Evolutionary conservation across 2,797 vertebrate species (phyloP).

Genomic region (Hephaestus fuliginosus): DNA sequence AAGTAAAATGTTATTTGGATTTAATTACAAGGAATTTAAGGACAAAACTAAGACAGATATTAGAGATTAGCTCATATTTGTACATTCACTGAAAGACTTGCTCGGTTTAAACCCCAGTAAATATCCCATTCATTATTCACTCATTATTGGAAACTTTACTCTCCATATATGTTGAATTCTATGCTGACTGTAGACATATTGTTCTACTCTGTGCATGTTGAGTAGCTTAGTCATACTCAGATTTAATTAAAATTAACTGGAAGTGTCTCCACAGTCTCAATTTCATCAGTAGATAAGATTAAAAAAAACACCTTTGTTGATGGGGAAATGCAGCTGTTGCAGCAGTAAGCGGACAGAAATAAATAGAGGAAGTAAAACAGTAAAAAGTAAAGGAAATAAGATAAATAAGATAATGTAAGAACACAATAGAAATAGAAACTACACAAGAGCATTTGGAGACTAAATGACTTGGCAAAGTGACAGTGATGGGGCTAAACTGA

Average conservation of each 20-base stretch:
- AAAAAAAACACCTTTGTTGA: no score
- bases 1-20: background rate
- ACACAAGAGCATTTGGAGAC: no score
- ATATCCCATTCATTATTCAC: background rate
- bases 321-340: no score
- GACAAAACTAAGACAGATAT: constrained; percentile 3
- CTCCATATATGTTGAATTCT: background rate
- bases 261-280: background rate
- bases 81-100: background rate
- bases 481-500: no score
- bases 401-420: no score
- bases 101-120: background rate
- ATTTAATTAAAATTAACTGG: background rate
- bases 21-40: background rate
- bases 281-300: background rate
- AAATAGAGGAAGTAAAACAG: no score
- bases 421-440: no score
- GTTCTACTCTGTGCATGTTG: background rate
- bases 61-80: background rate
- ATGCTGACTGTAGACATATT: background rate
- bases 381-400: no score
- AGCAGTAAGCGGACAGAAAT: no score
- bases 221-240: background rate
- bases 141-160: background rate
- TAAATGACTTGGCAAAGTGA: no score